Conservation (phyloP, 2,888 invertebrate genomes). For the Molorchus minor region DNA sequence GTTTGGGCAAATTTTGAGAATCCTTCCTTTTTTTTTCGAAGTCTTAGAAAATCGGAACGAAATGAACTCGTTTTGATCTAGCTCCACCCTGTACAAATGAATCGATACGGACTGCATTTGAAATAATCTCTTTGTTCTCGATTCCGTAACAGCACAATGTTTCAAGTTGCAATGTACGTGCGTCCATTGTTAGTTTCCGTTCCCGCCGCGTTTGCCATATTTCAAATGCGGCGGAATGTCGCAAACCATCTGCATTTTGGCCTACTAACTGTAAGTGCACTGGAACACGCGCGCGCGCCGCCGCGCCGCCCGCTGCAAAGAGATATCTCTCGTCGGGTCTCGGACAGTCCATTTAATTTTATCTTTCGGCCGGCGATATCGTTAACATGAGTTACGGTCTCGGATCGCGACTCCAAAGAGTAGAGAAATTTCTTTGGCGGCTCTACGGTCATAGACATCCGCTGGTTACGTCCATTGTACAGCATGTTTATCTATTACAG, state of each 20-base stretch:
- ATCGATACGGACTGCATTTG: neutral
- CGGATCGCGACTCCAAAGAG: too few species aligned
- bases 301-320: too few species aligned
- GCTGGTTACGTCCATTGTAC: too few species aligned
- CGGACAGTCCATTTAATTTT: slow-evolving; percentile 19
- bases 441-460: too few species aligned
- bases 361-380: slow-evolving; percentile 22
- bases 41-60: too few species aligned
- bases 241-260: slow-evolving; percentile 25
- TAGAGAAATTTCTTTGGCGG: neutral
- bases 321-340: slow-evolving; percentile 17
- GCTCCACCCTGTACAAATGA: neutral
- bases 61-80: too few species aligned
- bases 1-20: too few species aligned
- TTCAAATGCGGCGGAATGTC: slow-evolving; percentile 6
- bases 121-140: slow-evolving; percentile 19
- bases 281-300: neutral
- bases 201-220: slow-evolving; percentile 21
- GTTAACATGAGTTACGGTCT: slow-evolving; percentile 20
- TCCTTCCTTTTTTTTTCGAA: too few species aligned
- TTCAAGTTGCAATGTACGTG: too few species aligned
- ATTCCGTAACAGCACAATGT: slow-evolving; percentile 20
- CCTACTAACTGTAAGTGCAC: slow-evolving; percentile 11
- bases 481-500: too few species aligned
- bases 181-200: slow-evolving; percentile 19